Base-by-base conservation (phyloP, 2,888 invertebrate genomes). In the Ennomos fuscantarius region DNA sequence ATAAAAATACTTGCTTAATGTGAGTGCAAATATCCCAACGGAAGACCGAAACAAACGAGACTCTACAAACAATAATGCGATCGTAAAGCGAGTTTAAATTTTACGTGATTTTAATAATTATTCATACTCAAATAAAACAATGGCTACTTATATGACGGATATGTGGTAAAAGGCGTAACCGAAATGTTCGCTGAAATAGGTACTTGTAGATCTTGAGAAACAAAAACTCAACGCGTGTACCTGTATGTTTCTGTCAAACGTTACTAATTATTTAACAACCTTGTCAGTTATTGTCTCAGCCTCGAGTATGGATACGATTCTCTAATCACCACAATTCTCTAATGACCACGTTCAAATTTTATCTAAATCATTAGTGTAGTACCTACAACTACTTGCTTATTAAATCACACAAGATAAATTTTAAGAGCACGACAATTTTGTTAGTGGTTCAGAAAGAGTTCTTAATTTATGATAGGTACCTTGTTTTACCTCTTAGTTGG, bases 31-130 rank as follows among this genome's bases (percentile, higher is more conserved):
- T 47, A 47, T 10, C 10, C 42, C 9, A 42, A 48, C 44, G 34
- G 33, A 37, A 36, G 35, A 49, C 33, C 33, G n/a, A 39, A 48
- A 47, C 43, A 53, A 60, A 50, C 57, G 37, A 35, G 11, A 34
- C 24, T 41, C 35, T 9, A 34, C 55, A 58, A 61, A 58, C 39
- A 60, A 55, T 48, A 37, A n/a, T 40, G 54, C 24, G 12, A 24
- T n/a, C 11, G 9, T 40, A 10, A 41, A 45, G 24, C 33, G 36
- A 35, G 37, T 36, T 54, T 35, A 34, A 36, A 57, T 63, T 63
- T 55, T 57, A 54, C 55, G 48, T 24, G 37, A 54, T 54, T 55
- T 49, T 45, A 41, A 9, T 42, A 46, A 62, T 54, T 47, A 51
- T 46, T 11, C 51, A 47, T 57, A 36, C 32, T 41, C 32, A 13